A percentile compares a stretch with the other conserved stretches of the same genome.
phyloP scores from a whole-genome alignment of 2,113 vertebrate species.

The Ceratotherium simum region DNA sequence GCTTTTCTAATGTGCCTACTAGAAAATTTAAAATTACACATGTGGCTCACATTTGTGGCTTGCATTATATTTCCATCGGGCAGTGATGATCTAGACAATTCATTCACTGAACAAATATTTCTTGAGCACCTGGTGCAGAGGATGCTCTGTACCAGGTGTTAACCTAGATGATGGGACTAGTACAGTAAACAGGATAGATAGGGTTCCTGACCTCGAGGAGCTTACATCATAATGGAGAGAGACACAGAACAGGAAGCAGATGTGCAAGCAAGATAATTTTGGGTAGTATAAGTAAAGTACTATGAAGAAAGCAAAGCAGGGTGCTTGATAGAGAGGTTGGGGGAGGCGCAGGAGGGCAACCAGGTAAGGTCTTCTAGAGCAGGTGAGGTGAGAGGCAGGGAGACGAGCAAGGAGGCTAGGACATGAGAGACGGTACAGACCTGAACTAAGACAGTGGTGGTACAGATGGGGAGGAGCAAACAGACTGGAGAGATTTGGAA shows the following conservation, averaged over 20 bases:
- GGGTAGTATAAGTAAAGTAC: not conserved
- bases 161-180: not conserved
- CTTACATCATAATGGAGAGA: not conserved
- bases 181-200: not conserved
- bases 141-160: not conserved
- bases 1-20: not conserved
- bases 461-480: not conserved
- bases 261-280: not conserved
- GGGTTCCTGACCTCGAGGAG: not conserved
- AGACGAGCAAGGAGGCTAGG: not conserved
- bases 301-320: not conserved
- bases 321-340: not conserved
- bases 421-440: not conserved
- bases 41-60: not conserved
- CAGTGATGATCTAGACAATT: not conserved
- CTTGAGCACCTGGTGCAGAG: not conserved
- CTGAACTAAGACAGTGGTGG: not conserved
- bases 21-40: not conserved
- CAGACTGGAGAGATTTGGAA: not conserved
- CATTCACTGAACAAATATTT: not conserved
- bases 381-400: not conserved
- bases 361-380: not conserved
- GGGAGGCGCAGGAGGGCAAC: fast-evolving
- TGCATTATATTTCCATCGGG: not conserved
- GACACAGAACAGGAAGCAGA: not conserved